phyloP scores from a whole-genome alignment of 1,140 invertebrate species.

The Saccostrea echinata region DNA sequence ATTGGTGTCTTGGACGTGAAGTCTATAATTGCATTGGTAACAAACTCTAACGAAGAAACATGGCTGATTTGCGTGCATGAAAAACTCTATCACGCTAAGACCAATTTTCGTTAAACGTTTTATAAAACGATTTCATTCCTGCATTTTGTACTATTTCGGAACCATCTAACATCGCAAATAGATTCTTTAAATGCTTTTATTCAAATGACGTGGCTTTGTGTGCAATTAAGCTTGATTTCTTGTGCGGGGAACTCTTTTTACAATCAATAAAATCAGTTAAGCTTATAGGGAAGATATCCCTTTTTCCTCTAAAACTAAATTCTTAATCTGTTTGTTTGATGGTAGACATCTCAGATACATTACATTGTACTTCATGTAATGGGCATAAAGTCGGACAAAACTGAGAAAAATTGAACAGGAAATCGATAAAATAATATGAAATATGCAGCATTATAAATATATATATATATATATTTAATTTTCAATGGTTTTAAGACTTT shows the following conservation, averaged over 20 bases:
- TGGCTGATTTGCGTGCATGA: background rate
- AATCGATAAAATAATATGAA: background rate
- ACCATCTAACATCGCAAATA: conserved; percentile 12
- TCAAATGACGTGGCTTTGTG: conserved; percentile 17
- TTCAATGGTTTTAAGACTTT: background rate
- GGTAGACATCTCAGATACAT: no score
- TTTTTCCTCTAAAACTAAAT: background rate
- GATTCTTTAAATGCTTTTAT: conserved; percentile 19
- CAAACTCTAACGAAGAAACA: conserved; percentile 18
- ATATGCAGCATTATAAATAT: no score
- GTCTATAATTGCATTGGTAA: conserved; percentile 11
- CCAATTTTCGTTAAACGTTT: conserved; percentile 2
- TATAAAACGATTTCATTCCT: conserved; percentile 20
- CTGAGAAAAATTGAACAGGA: background rate
- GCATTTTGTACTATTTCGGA: background rate
- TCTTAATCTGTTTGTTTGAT: background rate
- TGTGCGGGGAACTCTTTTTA: background rate
- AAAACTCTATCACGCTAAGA: background rate
- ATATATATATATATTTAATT: background rate
- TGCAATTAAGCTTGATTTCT: background rate
- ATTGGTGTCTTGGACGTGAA: conserved; percentile 20
- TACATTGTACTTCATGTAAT: no score
- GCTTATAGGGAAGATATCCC: background rate
- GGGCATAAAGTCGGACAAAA: no score
- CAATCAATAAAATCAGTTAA: conserved; percentile 8